Evolutionary conservation across 2,797 vertebrate genomes (phyloP).

Genomic region (Corythornis leucogaster): DNA sequence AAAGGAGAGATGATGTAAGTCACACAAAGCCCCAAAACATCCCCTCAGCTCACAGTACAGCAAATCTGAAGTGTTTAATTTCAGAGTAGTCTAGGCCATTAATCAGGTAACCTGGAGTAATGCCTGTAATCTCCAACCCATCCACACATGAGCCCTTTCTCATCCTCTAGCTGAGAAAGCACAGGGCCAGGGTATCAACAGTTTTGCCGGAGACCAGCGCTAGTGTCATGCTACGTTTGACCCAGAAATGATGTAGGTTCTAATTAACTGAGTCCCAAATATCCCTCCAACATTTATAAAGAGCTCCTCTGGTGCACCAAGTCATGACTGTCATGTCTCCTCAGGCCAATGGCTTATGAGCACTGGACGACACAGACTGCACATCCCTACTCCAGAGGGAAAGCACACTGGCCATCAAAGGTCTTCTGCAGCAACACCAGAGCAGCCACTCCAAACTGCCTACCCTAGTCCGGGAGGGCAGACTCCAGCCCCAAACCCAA

Average conservation of each 20-base stretch:
- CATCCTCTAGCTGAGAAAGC: background rate
- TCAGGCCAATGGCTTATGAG: background rate
- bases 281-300: background rate
- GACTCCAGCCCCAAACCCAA: background rate
- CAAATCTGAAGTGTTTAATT: background rate
- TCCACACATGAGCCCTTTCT: background rate
- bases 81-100: background rate
- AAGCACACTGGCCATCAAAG: background rate
- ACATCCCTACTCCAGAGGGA: background rate
- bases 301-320: background rate
- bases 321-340: fast-evolving
- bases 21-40: background rate
- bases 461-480: background rate
- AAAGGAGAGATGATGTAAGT: background rate
- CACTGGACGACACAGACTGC: background rate
- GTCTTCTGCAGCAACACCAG: background rate
- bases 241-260: background rate
- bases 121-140: background rate
- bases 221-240: background rate
- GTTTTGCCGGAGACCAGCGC: background rate
- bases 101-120: background rate
- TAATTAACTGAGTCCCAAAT: background rate
- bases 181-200: background rate
- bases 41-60: background rate
- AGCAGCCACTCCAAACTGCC: background rate